phyloP scores from a whole-genome alignment of 2,113 vertebrate species.

The Steatornis caripensis region DNA sequence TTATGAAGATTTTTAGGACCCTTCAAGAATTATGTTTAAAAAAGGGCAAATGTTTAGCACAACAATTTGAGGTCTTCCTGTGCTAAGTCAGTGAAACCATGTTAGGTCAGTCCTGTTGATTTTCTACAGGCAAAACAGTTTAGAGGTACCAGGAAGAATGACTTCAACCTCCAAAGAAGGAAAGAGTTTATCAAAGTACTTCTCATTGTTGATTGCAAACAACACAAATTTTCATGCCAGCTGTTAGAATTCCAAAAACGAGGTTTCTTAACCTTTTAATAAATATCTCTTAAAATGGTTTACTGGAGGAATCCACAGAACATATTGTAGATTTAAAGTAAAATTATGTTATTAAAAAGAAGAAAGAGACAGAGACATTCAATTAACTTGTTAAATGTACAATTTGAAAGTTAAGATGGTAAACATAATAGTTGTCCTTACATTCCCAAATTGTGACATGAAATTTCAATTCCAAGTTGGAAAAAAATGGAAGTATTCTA shows the following conservation, averaged over 20 bases:
- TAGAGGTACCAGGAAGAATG: not conserved
- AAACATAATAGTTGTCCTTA: not conserved
- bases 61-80: not conserved
- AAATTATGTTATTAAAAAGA: not conserved
- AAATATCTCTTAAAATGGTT: not conserved
- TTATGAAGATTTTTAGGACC: not conserved
- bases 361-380: not conserved
- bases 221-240: not conserved
- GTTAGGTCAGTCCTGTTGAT: not conserved
- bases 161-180: not conserved
- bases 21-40: not conserved
- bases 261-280: not conserved
- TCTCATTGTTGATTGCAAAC: not conserved
- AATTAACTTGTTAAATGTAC: not conserved
- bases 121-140: not conserved
- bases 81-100: not conserved
- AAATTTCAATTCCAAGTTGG: not conserved
- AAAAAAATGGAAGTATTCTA: not conserved
- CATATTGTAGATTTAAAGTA: not conserved
- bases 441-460: not conserved
- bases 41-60: not conserved
- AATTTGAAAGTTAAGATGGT: not conserved
- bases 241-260: not conserved
- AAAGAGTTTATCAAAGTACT: not conserved
- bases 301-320: not conserved